Percentiles rank a stretch among this genome's conserved stretches.
Conservation (phyloP, 2,888 invertebrate genomes). For the Orthosia cruda region DNA sequence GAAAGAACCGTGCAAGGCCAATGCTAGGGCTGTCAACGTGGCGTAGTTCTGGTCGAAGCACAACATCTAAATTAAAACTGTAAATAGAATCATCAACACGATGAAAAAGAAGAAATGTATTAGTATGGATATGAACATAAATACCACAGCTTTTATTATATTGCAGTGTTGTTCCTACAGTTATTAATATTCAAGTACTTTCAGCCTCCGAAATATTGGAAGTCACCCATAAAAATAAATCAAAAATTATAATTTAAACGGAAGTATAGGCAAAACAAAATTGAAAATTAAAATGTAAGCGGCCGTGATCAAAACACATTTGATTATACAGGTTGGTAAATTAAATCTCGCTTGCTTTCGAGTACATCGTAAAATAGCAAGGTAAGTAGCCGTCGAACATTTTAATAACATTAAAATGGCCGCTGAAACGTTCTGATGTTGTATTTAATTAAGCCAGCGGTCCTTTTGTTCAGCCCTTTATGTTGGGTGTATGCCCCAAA, state of each 20-base stretch:
- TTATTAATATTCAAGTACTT: no score
- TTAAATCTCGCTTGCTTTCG: constrained; percentile 84
- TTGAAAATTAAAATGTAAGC: constrained; percentile 52
- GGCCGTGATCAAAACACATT: constrained; percentile 63
- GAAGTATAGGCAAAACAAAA: constrained; percentile 36
- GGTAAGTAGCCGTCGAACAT: constrained; percentile 87
- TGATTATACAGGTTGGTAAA: constrained; percentile 77
- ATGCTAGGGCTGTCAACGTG: no score
- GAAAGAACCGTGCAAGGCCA: no score
- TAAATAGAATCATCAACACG: no score
- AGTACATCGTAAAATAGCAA: constrained; percentile 85
- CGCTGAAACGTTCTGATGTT: constrained; percentile 83
- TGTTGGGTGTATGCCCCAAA: constrained; percentile 74
- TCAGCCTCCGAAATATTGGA: no score
- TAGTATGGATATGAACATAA: no score
- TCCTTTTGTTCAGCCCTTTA: constrained; percentile 83
- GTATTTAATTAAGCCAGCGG: constrained; percentile 88
- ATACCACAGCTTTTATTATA: no score
- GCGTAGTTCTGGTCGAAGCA: no score
- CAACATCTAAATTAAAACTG: no score
- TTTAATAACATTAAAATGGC: constrained; percentile 91
- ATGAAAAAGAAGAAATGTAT: no score
- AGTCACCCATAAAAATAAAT: neutral
- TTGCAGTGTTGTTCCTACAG: no score
- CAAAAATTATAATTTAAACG: constrained; percentile 8